Base-by-base conservation (phyloP, 2,888 invertebrate species). In the Platycheirus albimanus region DNA sequence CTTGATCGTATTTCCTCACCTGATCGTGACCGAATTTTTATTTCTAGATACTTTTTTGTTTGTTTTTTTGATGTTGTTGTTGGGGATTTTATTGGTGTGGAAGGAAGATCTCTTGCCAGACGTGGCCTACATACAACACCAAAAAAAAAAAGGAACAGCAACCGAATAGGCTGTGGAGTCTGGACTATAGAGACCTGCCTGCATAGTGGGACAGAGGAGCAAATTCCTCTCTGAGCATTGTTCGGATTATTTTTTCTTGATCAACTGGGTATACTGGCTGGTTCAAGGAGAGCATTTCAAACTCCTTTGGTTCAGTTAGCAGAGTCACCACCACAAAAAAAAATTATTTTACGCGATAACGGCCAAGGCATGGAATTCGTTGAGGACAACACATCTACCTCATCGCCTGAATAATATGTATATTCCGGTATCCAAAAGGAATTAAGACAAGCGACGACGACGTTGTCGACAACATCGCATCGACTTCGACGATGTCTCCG, bases 1-100 rank as follows among this genome's bases (percentile, higher is more conserved):
- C 74, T 79, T 69, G 83, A 78, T 78, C 83, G 83, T 84, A 84
- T 84, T 84, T 78, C 83, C 83, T 84, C 83, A 84, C 83, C 83
- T 84, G 83, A 79, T 84, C 83, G 83, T 84, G 83, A 84, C 83
- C 83, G 83, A 79, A 79, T 79, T 79, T 79, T 74, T 83, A 69
- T 69, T 24, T 30, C 17, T 28, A 30, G n/a, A 45, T 63, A 51
- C 19, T 52, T 56, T 66, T 49, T 70, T 61, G 13, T 45, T 24
- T 7, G 17, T 69, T 58, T 54, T 69, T 24, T 74, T 74, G 41
- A 41, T n/a, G n/a, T n/a, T n/a, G n/a, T n/a, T n/a, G n/a, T n/a
- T n/a, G n/a, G n/a, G n/a, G n/a, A n/a, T n/a, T n/a, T n/a, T n/a
- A n/a, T n/a, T n/a, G n/a, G n/a, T n/a, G n/a, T n/a, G n/a, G n/a